Evolutionary conservation across 2,888 invertebrate genomes (phyloP).

Genomic region (Scrobipalpa costella): DNA sequence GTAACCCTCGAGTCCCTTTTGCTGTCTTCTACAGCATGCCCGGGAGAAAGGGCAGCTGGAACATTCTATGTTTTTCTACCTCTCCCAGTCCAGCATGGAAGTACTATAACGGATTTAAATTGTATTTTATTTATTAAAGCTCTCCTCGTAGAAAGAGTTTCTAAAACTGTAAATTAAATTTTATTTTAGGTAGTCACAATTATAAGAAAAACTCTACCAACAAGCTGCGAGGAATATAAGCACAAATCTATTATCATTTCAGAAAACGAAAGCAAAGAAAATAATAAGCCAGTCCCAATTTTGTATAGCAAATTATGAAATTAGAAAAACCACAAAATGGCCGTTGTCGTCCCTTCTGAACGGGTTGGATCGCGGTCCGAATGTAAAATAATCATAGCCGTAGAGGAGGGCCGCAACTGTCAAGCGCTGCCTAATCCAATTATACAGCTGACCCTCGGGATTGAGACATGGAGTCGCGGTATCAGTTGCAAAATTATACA

Average conservation of each 20-base stretch:
- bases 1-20: no score
- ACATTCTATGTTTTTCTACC: no score
- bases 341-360: constrained; percentile 17
- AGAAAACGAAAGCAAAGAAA: not conserved
- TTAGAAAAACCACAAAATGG: constrained; percentile 19
- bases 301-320: constrained; percentile 8
- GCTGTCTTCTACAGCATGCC: no score
- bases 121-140: no score
- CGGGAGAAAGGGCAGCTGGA: no score
- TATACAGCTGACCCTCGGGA: constrained; percentile 15
- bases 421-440: constrained; percentile 26
- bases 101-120: no score
- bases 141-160: no score
- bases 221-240: no score
- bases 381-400: constrained; percentile 21
- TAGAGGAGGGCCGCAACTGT: constrained; percentile 21
- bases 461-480: not conserved
- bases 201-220: no score
- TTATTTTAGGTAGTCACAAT: no score
- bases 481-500: not conserved
- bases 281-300: not conserved
- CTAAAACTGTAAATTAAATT: no score
- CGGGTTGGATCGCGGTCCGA: constrained; percentile 17
- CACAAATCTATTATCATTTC: not conserved
- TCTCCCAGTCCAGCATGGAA: no score